These are phyloP conservation scores for Stomatorhinus ivindoensis DNA, from an alignment of 2,113 vertebrate species.

Conservation along the genomic window DNA sequence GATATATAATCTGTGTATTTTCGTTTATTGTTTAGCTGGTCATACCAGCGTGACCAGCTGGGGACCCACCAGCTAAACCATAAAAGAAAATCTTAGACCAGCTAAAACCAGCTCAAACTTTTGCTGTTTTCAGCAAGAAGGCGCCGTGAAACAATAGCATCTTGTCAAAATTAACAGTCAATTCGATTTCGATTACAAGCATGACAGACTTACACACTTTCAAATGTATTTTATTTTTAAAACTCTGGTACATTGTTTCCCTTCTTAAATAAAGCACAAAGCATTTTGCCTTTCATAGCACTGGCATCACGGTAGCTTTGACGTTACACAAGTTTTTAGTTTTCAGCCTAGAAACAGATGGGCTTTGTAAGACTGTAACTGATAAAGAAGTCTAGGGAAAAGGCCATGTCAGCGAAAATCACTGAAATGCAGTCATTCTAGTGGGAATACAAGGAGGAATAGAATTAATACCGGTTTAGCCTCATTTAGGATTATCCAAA, in stretches of 20 bases:
- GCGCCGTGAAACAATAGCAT: not conserved
- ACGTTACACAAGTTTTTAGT: not conserved
- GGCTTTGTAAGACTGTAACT: not conserved
- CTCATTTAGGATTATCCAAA: not conserved
- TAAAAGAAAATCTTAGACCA: not conserved
- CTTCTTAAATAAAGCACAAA: not conserved
- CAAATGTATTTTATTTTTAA: not conserved
- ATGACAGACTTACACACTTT: not conserved
- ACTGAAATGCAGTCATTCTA: not conserved
- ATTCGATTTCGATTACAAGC: not conserved
- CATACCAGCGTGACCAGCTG: not conserved
- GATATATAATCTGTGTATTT: not conserved
- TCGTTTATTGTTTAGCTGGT: not conserved
- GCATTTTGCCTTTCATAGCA: not conserved
- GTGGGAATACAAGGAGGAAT: not conserved
- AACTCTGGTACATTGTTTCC: not conserved
- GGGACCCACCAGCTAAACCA: not conserved
- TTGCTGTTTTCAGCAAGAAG: not conserved
- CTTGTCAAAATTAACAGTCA: not conserved
- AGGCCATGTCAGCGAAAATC: not conserved
- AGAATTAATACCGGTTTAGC: not conserved
- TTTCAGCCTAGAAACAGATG: not conserved
- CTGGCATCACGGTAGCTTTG: not conserved
- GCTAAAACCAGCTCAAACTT: not conserved
- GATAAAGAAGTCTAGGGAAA: not conserved